Conservation (phyloP, 2,888 invertebrate genomes). For the Tuta absoluta region DNA sequence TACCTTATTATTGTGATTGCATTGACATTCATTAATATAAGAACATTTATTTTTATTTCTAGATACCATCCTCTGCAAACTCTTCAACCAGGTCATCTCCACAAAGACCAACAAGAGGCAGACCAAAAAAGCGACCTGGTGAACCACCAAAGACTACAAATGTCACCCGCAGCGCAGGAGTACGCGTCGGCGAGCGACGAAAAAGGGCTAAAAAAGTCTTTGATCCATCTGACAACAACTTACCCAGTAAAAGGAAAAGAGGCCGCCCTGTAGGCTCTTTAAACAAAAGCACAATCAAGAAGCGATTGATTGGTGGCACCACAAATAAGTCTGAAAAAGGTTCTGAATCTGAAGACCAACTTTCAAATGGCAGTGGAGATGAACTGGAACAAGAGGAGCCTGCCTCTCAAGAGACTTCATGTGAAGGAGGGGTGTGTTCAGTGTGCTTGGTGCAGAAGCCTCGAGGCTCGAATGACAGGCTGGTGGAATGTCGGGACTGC, state of each 20-base stretch:
- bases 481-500: constrained; percentile 87
- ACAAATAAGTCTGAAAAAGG: constrained; percentile 58
- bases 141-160: constrained; percentile 53
- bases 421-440: constrained; percentile 83
- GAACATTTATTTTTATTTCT: constrained; percentile 36
- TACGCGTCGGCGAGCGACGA: constrained; percentile 82
- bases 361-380: constrained; percentile 72
- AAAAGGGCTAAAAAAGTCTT: constrained; percentile 92
- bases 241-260: constrained; percentile 86
- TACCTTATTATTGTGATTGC: too few relatives aligned
- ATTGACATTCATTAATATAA: not conserved
- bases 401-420: constrained; percentile 70
- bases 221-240: constrained; percentile 91
- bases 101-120: constrained; percentile 65
- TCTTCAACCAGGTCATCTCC: constrained; percentile 77
- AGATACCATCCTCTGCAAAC: constrained; percentile 78
- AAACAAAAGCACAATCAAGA: constrained; percentile 82
- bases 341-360: constrained; percentile 65
- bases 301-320: constrained; percentile 63
- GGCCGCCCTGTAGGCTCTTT: constrained; percentile 84
- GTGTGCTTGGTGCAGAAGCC: constrained; percentile 82
- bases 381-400: constrained; percentile 68
- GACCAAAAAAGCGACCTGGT: constrained; percentile 68
- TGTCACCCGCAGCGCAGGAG: constrained; percentile 60
- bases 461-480: constrained; percentile 81